Evolutionary conservation across 2,888 invertebrate genomes (phyloP).

Genomic region (Drosophila kambysellisi): DNA sequence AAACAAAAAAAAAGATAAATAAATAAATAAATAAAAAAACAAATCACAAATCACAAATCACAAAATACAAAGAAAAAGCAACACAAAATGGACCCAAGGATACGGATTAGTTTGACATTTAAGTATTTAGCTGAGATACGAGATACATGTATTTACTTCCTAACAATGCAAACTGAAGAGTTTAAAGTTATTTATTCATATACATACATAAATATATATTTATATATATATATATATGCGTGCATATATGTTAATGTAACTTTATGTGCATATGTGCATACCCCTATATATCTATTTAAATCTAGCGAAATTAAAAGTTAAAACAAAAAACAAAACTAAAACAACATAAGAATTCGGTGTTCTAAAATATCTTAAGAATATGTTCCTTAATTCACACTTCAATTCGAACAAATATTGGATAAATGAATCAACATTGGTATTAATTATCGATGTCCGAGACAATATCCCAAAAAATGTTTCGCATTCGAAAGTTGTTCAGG

Average conservation of each 20-base stretch:
- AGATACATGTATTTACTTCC: constrained; percentile 38
- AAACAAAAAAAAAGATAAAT: constrained; percentile 5
- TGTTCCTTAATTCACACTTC: constrained; percentile 31
- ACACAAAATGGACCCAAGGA: constrained; percentile 33
- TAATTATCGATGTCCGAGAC: constrained; percentile 9
- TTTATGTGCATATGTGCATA: constrained; percentile 2
- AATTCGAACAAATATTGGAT: constrained; percentile 9
- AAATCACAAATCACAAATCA: constrained; percentile 19
- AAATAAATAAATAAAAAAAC: no score
- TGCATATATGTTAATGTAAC: not conserved
- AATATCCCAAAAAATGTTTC: constrained; percentile 1
- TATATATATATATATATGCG: constrained; percentile 14
- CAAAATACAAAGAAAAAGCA: constrained; percentile 17
- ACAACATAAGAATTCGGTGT: not conserved
- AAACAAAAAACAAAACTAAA: not conserved
- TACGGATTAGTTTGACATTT: constrained; percentile 25
- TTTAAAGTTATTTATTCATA: constrained; percentile 24
- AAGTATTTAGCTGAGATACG: constrained; percentile 28
- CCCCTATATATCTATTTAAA: constrained; percentile 1
- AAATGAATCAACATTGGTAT: constrained; percentile 24
- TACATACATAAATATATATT: constrained; percentile 1
- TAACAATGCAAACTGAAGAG: constrained; percentile 29
- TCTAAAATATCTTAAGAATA: constrained; percentile 8
- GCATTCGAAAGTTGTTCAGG: not conserved
- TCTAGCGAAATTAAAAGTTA: constrained; percentile 3